Evolutionary conservation across 2,797 vertebrate genomes (phyloP).

Genomic region (Lacerta viridis): DNA sequence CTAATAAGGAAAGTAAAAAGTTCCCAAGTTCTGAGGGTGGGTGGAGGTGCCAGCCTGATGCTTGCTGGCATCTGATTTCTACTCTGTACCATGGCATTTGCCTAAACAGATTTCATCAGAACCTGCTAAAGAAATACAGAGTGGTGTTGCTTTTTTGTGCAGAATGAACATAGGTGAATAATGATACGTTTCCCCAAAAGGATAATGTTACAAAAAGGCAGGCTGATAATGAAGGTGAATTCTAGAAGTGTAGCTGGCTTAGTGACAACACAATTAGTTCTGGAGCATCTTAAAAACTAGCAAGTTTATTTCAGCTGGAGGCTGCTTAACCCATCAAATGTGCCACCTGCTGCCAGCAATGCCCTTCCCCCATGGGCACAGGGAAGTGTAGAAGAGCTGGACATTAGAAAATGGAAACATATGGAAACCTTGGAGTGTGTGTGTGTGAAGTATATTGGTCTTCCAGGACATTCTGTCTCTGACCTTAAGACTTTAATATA

Average conservation of each 20-base stretch:
- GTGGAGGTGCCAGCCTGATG: no score
- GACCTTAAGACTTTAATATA: not conserved
- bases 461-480: no score
- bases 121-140: slow-evolving; percentile 78
- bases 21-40: no score
- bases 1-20: no score
- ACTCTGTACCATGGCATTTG: slow-evolving; percentile 80
- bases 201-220: slow-evolving; percentile 53
- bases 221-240: slow-evolving; percentile 16
- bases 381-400: no score
- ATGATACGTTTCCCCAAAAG: slow-evolving; percentile 68
- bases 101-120: slow-evolving; percentile 35
- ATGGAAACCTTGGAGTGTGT: not conserved
- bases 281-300: no score
- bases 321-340: no score
- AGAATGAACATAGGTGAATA: slow-evolving; percentile 73
- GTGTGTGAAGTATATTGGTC: not conserved
- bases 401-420: not conserved
- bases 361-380: no score
- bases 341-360: no score
- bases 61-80: slow-evolving; percentile 79
- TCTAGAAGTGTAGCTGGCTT: no score
- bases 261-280: no score
- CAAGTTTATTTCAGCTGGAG: not conserved
- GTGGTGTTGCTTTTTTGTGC: slow-evolving; percentile 65